Evolutionary conservation across 2,113 vertebrate genomes (phyloP).

Genomic region (Corydoras maculifer): DNA sequence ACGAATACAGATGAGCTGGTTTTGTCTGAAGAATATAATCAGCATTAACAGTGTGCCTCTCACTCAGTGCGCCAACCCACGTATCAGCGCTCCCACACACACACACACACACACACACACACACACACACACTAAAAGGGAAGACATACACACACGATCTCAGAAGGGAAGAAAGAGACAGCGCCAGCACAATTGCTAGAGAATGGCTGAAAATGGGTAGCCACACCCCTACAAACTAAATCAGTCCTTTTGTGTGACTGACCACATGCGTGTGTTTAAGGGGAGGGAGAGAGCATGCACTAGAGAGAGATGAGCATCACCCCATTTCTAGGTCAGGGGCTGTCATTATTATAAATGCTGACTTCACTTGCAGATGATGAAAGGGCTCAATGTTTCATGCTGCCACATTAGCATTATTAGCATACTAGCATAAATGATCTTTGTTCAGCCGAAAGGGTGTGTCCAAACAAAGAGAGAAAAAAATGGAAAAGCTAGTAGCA

Average conservation of each 20-base stretch:
- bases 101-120: conserved; percentile 11
- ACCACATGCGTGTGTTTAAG: background rate
- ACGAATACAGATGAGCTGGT: conserved; percentile 64
- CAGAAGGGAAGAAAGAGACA: background rate
- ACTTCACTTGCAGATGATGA: conserved; percentile 29
- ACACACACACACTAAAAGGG: conserved; percentile 4
- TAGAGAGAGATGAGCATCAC: conserved; percentile 7
- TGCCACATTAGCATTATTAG: conserved; percentile 46
- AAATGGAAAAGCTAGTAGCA: background rate
- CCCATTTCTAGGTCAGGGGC: conserved; percentile 23
- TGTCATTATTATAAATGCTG: conserved; percentile 42
- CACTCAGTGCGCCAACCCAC: conserved; percentile 13
- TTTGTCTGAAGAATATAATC: conserved; percentile 47
- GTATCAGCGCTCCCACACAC: conserved; percentile 13
- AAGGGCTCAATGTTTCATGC: conserved; percentile 37
- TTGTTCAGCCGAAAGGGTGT: conserved; percentile 53
- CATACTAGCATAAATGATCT: conserved; percentile 50
- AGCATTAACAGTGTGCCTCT: conserved; percentile 25
- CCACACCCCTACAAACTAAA: conserved; percentile 51
- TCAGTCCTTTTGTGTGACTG: conserved; percentile 6
- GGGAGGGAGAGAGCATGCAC: background rate
- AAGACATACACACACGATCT: conserved; percentile 37
- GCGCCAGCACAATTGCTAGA: conserved; percentile 6
- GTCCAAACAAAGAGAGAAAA: conserved; percentile 38
- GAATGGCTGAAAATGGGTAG: conserved; percentile 14